Evolutionary conservation across 2,888 invertebrate genomes (phyloP).

Genomic region (Synergus japonicus): DNA sequence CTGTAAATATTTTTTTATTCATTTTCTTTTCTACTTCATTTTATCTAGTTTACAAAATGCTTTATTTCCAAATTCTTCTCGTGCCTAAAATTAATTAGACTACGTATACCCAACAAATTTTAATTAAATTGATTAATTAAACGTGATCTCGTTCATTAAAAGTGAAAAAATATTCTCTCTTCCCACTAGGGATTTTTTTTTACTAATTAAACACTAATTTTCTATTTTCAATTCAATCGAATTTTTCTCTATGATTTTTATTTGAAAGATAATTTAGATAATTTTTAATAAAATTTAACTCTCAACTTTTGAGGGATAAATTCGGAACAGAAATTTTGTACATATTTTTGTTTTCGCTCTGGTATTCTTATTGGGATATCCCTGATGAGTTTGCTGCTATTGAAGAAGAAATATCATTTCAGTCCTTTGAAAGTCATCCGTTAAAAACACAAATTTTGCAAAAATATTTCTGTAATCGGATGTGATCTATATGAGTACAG

Average conservation of each 20-base stretch:
- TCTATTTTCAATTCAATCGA: background rate
- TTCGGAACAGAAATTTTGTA: background rate
- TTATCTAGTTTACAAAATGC: background rate
- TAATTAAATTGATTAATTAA: slow-evolving; percentile 19
- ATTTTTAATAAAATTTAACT: background rate
- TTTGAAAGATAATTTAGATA: background rate
- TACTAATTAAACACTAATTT: background rate
- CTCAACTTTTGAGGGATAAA: background rate
- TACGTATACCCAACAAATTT: background rate
- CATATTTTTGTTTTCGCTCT: background rate
- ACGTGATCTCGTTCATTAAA: too few species aligned
- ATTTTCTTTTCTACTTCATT: background rate
- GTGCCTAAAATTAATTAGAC: slow-evolving; percentile 5
- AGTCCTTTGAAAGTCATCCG: background rate
- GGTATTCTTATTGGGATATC: background rate
- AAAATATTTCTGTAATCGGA: background rate
- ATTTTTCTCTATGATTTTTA: background rate
- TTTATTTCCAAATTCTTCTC: background rate
- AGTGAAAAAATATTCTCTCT: too few species aligned
- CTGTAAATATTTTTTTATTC: background rate
- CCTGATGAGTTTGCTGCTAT: background rate
- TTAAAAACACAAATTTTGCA: background rate
- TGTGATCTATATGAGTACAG: background rate
- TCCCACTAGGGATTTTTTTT: too few species aligned
- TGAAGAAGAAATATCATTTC: background rate